Base-by-base conservation (phyloP, 2,113 vertebrate genomes). In the Pseudorectes ferrugineus region DNA sequence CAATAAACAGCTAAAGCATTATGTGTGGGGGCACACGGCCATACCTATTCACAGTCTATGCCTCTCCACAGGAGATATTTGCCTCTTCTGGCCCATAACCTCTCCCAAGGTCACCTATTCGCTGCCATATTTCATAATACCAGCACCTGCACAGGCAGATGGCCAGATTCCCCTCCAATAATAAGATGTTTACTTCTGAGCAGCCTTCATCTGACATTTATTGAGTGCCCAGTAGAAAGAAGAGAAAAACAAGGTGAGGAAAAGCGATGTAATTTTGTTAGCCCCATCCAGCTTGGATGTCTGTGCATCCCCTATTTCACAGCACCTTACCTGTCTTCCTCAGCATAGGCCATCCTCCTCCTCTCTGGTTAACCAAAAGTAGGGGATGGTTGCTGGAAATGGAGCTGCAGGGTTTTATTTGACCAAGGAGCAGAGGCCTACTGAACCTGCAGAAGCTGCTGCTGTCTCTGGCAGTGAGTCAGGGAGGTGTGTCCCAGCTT, bases 281-380 rank as follows among this genome's bases (percentile, higher is more conserved):
- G 31, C 40, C 91, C 93, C 73, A 78, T 93, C 62, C 77, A 91
- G 40, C 58, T 42, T 19, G 35, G 71, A 57, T 2, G 12, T 16
- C 57, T 42, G 6, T 8, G 19, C 86, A 58, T 17, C 83, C 95
- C 80, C 75, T 77, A 1, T 45, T 87, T 72, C 84, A 88, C 91
- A 85, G 81, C 49, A 29, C 78, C 96, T 96, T 96, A 96, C 95
- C 96, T 96, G 71, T 96, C 92, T 49, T 97, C 95, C 82, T 95
- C 95, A 71, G 95, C 93, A 96, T 61, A 89, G 78, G 95, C 94
- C 95, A 97, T 96, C 88, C 93, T 95, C 73, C 95, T 93, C 91
- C 76, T 66, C 68, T 70, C 82, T 58, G 74, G 38, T 85, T 85
- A 95, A 91, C 45, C 19, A 2, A 66, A 83, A 89, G 79, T 79